A percentile compares a stretch with the other conserved stretches of the same genome.
Conservation (phyloP, 2,888 invertebrate genomes). For the Lepidochrysops patricia region DNA sequence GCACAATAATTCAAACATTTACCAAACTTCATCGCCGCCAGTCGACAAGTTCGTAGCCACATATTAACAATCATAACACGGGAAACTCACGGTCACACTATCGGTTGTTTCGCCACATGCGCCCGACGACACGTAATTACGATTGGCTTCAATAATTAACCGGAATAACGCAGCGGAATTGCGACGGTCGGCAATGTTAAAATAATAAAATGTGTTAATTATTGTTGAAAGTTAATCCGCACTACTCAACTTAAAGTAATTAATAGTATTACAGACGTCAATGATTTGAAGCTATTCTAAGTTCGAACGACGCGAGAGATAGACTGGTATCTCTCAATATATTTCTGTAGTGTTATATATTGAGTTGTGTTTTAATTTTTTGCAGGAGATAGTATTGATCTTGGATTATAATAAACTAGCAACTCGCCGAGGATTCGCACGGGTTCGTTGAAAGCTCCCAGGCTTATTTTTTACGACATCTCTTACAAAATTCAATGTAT, state of each 20-base stretch:
- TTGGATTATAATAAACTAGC: too few species aligned
- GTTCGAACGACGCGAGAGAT: neutral
- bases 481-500: too few species aligned
- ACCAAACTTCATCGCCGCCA: too few species aligned
- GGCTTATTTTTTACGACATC: too few species aligned
- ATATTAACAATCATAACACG: conserved; percentile 35
- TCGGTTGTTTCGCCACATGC: conserved; percentile 36
- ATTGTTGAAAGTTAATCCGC: conserved; percentile 10
- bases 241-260: neutral
- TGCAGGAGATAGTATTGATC: too few species aligned
- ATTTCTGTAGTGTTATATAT: too few species aligned
- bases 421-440: too few species aligned
- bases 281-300: neutral
- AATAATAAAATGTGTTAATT: conserved; percentile 11
- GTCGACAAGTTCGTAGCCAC: neutral
- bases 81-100: conserved; percentile 35
- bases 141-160: conserved; percentile 37
- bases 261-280: neutral
- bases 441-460: too few species aligned
- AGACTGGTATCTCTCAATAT: neutral
- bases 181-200: conserved; percentile 16
- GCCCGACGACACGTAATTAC: conserved; percentile 35
- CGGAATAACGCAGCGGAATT: conserved; percentile 28
- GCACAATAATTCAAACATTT: too few species aligned
- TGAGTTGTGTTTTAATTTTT: neutral